Conservation (phyloP, 2,888 invertebrate genomes). For the Augochlorella aurata region DNA sequence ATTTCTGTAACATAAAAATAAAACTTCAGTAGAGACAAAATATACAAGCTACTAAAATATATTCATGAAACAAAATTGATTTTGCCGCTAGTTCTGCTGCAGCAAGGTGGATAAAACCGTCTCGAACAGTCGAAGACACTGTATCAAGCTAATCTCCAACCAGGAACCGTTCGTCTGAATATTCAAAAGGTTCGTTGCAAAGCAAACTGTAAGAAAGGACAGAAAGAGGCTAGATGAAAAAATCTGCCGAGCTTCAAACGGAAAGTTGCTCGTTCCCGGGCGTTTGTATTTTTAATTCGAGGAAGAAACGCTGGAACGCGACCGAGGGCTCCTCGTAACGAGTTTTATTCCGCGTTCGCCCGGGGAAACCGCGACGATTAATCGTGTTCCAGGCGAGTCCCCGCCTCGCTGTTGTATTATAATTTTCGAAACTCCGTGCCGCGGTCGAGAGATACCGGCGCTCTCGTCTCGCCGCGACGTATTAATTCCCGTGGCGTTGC, state of each 20-base stretch:
- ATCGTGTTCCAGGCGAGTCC: conserved; percentile 1
- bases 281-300: conserved; percentile 26
- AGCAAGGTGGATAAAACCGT: background rate
- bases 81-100: background rate
- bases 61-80: too few relatives aligned
- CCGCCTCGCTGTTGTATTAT: background rate
- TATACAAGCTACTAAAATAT: too few relatives aligned
- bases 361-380: background rate
- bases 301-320: conserved; percentile 16
- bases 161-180: background rate
- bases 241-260: background rate
- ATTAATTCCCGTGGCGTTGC: conserved; percentile 5
- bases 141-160: too few relatives aligned
- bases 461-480: background rate
- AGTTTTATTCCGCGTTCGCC: conserved; percentile 20
- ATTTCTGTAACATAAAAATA: too few relatives aligned
- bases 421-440: background rate
- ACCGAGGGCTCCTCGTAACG: background rate
- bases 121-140: too few relatives aligned
- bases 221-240: background rate
- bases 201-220: too few relatives aligned
- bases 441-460: background rate
- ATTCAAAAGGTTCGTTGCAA: background rate
- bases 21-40: too few relatives aligned
- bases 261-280: background rate